These are phyloP conservation scores for Bombus turneri DNA, from an alignment of 1,140 invertebrate genomes.

Conservation along the genomic window DNA sequence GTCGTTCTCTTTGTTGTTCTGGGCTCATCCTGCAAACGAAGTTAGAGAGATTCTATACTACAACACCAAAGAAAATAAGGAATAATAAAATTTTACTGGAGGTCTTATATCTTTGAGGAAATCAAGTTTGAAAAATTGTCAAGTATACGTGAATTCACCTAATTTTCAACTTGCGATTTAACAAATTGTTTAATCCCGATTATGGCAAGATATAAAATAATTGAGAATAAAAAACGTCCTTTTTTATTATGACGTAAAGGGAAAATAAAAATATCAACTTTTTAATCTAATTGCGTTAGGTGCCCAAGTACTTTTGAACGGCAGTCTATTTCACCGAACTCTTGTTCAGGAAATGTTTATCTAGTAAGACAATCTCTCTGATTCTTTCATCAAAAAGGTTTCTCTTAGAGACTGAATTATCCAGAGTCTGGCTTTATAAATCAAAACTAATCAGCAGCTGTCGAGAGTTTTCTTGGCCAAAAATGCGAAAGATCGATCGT, in stretches of 20 bases:
- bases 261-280: too few species aligned
- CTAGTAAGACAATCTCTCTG: not conserved
- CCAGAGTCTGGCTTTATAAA: not conserved
- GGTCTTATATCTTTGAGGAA: not conserved
- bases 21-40: rapidly evolving
- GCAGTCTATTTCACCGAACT: not conserved
- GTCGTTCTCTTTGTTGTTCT: not conserved
- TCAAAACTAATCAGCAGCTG: not conserved
- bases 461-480: not conserved
- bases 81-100: not conserved
- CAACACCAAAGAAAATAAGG: not conserved
- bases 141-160: not conserved
- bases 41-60: not conserved
- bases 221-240: rapidly evolving
- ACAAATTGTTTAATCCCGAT: too few species aligned
- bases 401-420: not conserved
- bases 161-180: not conserved
- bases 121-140: not conserved
- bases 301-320: too few species aligned
- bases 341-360: not conserved
- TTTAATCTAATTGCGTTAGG: too few species aligned
- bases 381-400: not conserved
- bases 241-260: too few species aligned
- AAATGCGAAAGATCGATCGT: slow-evolving; percentile 2
- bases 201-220: too few species aligned